A percentile compares a stretch with the other conserved stretches of the same genome.
Conservation (phyloP, 2,113 vertebrate species). For the Uria aalge region DNA sequence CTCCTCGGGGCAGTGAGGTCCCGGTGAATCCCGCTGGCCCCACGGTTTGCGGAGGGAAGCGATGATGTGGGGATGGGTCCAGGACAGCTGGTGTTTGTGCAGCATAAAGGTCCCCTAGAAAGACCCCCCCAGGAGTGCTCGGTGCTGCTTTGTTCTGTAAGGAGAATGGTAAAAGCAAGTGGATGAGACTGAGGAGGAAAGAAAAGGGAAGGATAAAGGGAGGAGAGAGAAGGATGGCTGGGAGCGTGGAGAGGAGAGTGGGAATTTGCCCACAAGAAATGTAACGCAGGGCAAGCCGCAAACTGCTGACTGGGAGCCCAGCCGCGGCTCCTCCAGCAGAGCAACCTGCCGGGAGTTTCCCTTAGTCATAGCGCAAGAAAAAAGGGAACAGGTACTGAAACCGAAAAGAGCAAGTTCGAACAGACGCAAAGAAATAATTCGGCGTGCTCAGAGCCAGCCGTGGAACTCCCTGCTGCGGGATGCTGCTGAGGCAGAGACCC, state of each 20-base stretch:
- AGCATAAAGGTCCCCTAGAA: background rate
- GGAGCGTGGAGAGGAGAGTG: background rate
- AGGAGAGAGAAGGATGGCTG: background rate
- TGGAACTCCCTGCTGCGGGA: background rate
- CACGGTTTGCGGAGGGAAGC: too few species aligned
- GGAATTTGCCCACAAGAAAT: background rate
- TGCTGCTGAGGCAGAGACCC: background rate
- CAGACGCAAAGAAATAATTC: background rate
- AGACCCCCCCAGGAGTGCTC: background rate
- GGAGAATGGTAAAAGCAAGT: background rate
- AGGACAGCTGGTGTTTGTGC: background rate
- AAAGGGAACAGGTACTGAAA: conserved; percentile 28
- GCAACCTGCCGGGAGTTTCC: background rate
- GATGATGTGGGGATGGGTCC: background rate
- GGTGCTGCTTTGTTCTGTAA: background rate
- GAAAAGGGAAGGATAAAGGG: background rate
- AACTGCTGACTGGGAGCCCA: background rate
- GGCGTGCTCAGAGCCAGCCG: fast-evolving
- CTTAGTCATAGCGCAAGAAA: background rate
- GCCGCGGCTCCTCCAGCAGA: background rate
- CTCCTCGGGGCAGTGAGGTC: background rate
- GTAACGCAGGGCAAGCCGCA: background rate
- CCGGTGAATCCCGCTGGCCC: background rate
- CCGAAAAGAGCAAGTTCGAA: background rate
- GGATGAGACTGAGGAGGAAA: background rate